Base-by-base conservation (phyloP, 2,888 invertebrate genomes). In the Glyphotaelius pellucidus region DNA sequence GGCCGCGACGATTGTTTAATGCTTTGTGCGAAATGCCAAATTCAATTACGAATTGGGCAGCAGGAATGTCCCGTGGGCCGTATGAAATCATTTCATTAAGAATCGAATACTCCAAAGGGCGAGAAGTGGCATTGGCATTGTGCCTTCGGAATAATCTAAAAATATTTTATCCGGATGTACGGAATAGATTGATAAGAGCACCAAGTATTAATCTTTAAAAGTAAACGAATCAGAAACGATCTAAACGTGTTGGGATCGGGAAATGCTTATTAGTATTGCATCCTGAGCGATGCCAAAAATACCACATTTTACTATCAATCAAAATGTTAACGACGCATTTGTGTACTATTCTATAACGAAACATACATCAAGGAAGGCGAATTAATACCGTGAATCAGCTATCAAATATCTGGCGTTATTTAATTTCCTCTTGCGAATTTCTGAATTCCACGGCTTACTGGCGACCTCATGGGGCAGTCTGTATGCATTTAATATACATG, bases 291-390 rank as follows among this genome's bases (percentile, higher is more conserved):
- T 83, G 83, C 83, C 83, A 83, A n/a, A 86, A 86, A 86, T 86
- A 86, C 86, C 35, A 12, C 42, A 47, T 47, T 86, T 86, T 86
- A 86, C 9, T 47, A 86, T 47, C 42, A n/a, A 86, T 86, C 42
- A 86, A 86, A 86, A 30, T n/a, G 47, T 42, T n/a, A 86, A 86
- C 14, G 38, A 86, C 42, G 86, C 42, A 42, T 86, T 86, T 86
- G 86, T 30, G 42, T 67, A 67, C 67, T 67, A 67, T 86, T 86
- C 47, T 38, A 42, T 42, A 32, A 19, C 83, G 31, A 83, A 83
- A 31, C 14, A 5, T 19, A 19, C 52, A 67, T 67, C 67, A 67
- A 67, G 67, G 11, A 67, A 67, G 67, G 67, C 67, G 67, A 67
- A 67, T 25, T 25, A 67, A 67, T 25, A 67, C 25, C 7, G 67